Base-by-base conservation (phyloP, 1,140 invertebrate species). In the Octopus sinensis region DNA sequence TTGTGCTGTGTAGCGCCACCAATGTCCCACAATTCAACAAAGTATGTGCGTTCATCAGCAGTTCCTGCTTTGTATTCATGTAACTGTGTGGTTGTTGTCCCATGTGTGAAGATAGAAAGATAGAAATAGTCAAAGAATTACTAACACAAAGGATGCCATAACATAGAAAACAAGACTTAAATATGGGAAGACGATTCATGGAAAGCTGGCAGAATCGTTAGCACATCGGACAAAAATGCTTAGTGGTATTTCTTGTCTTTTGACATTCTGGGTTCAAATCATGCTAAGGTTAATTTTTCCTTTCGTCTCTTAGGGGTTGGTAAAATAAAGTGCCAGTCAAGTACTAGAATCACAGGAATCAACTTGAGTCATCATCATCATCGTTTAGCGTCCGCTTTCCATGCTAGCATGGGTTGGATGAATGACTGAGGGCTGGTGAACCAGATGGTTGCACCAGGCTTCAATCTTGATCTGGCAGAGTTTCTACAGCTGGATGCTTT, bases 51-150 rank as follows among this genome's bases (percentile, higher is more conserved):
- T 88, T 99, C 96, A 54, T 88, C 86, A 13, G 95, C 94, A 0
- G 96, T 98, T n/a, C 97, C 97, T 92, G 97, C 96, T 90, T 96
- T 97, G 87, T 95, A 98, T 90, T 97, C 96, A 88, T 99, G 97
- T 51, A 99, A 92, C 92, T 92, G 84, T 81, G 83, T 85, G 3
- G 30, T 6, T 10, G 30, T 6, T 10, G 6, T 71, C 23, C 23
- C 1, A 71, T 23, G 3, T 71, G 68, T 71, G 23, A 71, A 23
- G 12, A 12, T 71, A 71, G 12, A 71, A 71, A 71, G 68, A 13
- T 1, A 23, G 12, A 71, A 4, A 71, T 1, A 71, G 68, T 71
- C 23, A 71, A 12, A 13, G 12, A 23, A 71, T 71, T 4, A 43
- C 30, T 43, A 43, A 43, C 30, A 43, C 30, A 43, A 82, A 82